These are phyloP conservation scores for Ptychadena robeensis DNA, from an alignment of 2,797 vertebrate genomes.

Conservation along the genomic window DNA sequence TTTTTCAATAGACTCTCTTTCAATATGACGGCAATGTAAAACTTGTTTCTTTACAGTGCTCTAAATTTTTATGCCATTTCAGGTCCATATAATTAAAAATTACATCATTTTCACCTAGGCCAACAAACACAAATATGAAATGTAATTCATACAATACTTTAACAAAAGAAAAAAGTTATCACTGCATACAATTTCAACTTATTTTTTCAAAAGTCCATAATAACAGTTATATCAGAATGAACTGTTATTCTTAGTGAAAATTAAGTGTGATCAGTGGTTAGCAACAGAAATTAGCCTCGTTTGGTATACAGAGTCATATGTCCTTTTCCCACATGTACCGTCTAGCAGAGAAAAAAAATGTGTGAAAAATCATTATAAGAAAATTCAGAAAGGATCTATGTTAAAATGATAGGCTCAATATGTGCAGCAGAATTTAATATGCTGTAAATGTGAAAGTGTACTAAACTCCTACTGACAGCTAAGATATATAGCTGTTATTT, in stretches of 20 bases:
- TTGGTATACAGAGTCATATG: constrained; percentile 44
- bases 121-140: constrained; percentile 12
- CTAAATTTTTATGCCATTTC: not conserved
- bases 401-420: constrained; percentile 17
- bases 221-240: constrained; percentile 43
- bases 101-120: not conserved
- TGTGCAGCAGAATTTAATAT: not conserved
- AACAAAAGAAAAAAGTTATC: constrained; percentile 27
- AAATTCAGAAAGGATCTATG: constrained; percentile 21
- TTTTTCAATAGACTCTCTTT: not conserved
- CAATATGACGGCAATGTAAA: not conserved
- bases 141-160: constrained; percentile 11
- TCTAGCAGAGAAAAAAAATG: constrained; percentile 50
- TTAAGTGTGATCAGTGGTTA: constrained; percentile 54
- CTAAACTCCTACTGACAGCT: not conserved
- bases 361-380: constrained; percentile 50
- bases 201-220: constrained; percentile 23
- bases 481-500: not conserved
- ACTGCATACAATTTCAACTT: constrained; percentile 29
- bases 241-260: constrained; percentile 53
- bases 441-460: not conserved
- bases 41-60: not conserved
- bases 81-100: not conserved
- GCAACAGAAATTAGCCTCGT: constrained; percentile 31
- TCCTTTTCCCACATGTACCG: constrained; percentile 51